phyloP scores from a whole-genome alignment of 2,113 vertebrate genomes.

The Tor tambroides region DNA sequence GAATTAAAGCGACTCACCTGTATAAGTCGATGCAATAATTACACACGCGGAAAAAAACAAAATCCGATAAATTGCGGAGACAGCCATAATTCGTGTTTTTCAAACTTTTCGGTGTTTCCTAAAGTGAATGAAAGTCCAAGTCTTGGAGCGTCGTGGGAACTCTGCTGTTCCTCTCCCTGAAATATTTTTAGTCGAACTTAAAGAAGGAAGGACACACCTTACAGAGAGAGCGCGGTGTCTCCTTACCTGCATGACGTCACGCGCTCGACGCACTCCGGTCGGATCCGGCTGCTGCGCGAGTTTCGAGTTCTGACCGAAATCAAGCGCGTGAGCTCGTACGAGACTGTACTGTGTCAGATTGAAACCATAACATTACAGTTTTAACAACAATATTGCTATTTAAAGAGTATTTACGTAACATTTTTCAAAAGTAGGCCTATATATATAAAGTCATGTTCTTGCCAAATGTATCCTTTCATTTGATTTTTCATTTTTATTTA shows the following conservation, averaged over 20 bases:
- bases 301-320: slow-evolving; percentile 1
- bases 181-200: neutral
- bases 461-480: neutral
- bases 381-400: neutral
- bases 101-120: neutral
- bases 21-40: neutral
- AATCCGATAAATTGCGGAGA: neutral
- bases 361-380: too few species aligned
- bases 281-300: neutral
- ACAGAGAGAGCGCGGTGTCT: neutral
- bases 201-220: neutral
- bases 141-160: neutral
- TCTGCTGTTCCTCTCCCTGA: neutral
- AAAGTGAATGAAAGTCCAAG: neutral
- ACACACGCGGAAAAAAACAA: neutral
- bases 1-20: slow-evolving; percentile 22
- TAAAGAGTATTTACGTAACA: neutral
- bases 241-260: slow-evolving; percentile 36
- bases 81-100: slow-evolving; percentile 11
- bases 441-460: neutral
- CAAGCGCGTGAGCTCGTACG: neutral
- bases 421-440: too few species aligned
- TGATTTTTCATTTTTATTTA: neutral
- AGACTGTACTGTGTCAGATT: too few species aligned
- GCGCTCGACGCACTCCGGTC: neutral